Percentiles rank a stretch among this genome's conserved stretches.
Conservation (phyloP, 2,888 invertebrate species). For the Acheta domesticus region DNA sequence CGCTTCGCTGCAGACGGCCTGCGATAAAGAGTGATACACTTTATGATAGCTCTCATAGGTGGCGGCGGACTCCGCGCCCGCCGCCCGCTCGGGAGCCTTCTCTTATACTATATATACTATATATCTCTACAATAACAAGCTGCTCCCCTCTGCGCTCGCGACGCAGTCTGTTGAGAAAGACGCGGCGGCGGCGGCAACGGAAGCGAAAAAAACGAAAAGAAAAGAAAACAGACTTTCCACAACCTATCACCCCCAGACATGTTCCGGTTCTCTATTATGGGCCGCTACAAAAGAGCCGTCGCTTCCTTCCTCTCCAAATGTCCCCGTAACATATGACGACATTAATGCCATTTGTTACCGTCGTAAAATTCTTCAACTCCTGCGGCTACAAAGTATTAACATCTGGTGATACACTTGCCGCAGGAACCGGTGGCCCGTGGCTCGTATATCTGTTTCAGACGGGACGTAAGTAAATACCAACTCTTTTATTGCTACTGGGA, state of each 20-base stretch:
- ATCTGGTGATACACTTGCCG: neutral
- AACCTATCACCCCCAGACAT: slow-evolving; percentile 10
- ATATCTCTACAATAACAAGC: slow-evolving; percentile 18
- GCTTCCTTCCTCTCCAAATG: slow-evolving; percentile 18
- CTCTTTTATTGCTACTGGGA: neutral
- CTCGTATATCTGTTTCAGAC: neutral
- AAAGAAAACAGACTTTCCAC: slow-evolving; percentile 10
- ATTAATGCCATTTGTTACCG: slow-evolving; percentile 8
- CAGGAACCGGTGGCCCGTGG: neutral
- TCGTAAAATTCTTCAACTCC: slow-evolving; percentile 8
- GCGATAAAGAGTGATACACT: slow-evolving; percentile 18
- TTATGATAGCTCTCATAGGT: slow-evolving; percentile 18
- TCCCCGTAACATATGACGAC: slow-evolving; percentile 18
- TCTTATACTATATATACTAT: neutral
- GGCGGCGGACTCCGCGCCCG: neutral
- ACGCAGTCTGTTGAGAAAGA: slow-evolving; percentile 5
- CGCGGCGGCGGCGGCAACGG: neutral
- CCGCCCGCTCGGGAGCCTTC: neutral
- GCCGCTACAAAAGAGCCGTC: slow-evolving; percentile 6
- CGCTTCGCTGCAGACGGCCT: slow-evolving; percentile 8
- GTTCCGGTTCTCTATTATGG: slow-evolving; percentile 7
- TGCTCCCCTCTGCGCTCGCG: neutral
- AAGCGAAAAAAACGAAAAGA: neutral
- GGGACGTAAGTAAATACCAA: slow-evolving; percentile 9
- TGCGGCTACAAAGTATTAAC: slow-evolving; percentile 8